Conservation (phyloP, 2,888 invertebrate species). For the Auanema sp. region DNA sequence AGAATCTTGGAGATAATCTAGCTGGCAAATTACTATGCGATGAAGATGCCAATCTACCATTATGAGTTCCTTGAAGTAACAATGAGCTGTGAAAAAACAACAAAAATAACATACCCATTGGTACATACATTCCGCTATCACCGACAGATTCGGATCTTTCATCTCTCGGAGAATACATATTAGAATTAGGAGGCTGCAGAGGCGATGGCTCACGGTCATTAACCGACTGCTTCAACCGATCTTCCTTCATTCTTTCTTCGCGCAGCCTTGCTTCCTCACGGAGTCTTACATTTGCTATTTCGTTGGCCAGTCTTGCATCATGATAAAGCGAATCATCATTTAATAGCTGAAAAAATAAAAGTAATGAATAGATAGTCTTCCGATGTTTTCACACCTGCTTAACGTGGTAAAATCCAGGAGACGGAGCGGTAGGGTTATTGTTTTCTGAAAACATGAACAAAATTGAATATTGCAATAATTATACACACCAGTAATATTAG, state of each 20-base stretch:
- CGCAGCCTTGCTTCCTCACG: slow-evolving; percentile 35
- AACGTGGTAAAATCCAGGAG: slow-evolving; percentile 44
- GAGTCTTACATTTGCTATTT: slow-evolving; percentile 36
- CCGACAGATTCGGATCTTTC: slow-evolving; percentile 8
- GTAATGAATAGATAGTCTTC: background rate
- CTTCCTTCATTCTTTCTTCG: slow-evolving; percentile 27
- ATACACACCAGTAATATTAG: background rate
- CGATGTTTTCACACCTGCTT: slow-evolving; percentile 28
- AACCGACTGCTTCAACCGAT: slow-evolving; percentile 5
- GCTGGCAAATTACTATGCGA: background rate
- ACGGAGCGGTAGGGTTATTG: slow-evolving; percentile 9
- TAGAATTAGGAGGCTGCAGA: slow-evolving; percentile 23
- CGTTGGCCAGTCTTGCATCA: slow-evolving; percentile 40
- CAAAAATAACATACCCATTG: background rate
- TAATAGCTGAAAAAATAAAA: slow-evolving; percentile 31
- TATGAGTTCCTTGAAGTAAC: no score
- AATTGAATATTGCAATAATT: background rate
- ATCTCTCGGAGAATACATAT: slow-evolving; percentile 23
- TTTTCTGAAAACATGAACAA: background rate
- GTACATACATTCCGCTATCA: background rate
- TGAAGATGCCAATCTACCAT: background rate
- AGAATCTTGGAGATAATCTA: background rate
- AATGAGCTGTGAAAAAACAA: background rate
- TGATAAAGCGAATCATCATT: slow-evolving; percentile 39
- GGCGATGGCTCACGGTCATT: slow-evolving; percentile 7